These are phyloP conservation scores for Rugalucina vietnamica DNA, from an alignment of 2,888 invertebrate species.

Conservation along the genomic window DNA sequence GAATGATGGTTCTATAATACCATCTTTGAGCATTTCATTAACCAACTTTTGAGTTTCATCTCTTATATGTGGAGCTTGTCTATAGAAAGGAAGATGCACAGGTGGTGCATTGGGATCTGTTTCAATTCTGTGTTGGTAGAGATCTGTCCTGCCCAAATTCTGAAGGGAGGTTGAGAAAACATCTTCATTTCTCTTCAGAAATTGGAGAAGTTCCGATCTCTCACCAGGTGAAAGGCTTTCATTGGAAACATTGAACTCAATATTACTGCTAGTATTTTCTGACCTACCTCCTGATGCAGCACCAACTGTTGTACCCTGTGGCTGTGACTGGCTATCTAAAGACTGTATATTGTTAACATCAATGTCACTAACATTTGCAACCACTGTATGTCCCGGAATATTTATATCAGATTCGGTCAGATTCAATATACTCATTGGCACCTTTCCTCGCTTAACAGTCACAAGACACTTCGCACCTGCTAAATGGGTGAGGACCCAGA, in stretches of 20 bases:
- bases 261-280: constrained; percentile 11
- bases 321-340: neutral
- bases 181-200: neutral
- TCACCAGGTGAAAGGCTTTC: neutral
- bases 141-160: neutral
- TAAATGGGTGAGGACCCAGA: neutral
- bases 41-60: neutral
- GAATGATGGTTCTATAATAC: constrained; percentile 48
- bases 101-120: neutral
- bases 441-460: neutral
- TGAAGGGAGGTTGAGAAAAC: constrained; percentile 11
- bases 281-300: neutral
- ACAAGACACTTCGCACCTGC: constrained; percentile 17
- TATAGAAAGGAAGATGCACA: constrained; percentile 5
- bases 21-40: constrained; percentile 32
- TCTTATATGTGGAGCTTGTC: neutral
- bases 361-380: constrained; percentile 4
- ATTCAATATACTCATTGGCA: neutral
- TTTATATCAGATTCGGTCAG: neutral
- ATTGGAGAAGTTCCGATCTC: neutral
- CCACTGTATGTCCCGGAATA: constrained; percentile 1
- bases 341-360: neutral
- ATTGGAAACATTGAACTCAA: neutral
- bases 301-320: neutral
- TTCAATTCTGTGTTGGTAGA: neutral